Base-by-base conservation (phyloP, 2,113 vertebrate genomes). In the Hemiprocne comata region DNA sequence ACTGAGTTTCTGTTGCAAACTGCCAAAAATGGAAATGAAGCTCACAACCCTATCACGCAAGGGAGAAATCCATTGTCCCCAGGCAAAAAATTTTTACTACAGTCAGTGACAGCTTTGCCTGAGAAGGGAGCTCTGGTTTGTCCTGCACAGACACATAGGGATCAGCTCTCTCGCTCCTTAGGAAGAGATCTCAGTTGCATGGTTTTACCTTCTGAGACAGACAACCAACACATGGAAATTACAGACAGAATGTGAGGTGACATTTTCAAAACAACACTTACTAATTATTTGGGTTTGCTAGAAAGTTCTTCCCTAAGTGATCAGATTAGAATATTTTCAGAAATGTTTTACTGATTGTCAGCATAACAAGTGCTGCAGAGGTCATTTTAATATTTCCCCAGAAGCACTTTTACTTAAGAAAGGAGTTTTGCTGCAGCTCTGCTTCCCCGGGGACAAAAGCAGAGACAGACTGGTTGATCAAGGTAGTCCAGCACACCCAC, bases 351-450 rank as follows among this genome's bases (percentile, higher is more conserved):
- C 15, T 50, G 17, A 44, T 31, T 50, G 6, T 61, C 48, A 85
- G 10, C 20, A 29, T 36, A n/a, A 46, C 10, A 66, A 60, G 14
- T 34, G 11, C 18, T 85, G 16, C 29, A 75, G 20, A 79, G 1
- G 5, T 9, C 9, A 3, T 57, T 69, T 54, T 40, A 65, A 4
- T 73, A 44, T 76, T 76, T 85, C 15, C 10, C 20, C 21, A 66
- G 64, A 69, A 90, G 31, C 11, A 77, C 7, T 3, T 66, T 85
- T 79, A 79, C 55, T 8, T 24, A 69, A 79, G 20, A 26, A 0
- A 0, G 23, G 19, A 65, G 7, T 65, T 79, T 66, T 65, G 6
- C 26, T 60, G 23, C 2, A 1, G 6, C 24, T 62, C 17, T 57
- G 14, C 25, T 57, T 85, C 44, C 14, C 24, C 5, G 2, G 0